phyloP scores from a whole-genome alignment of 2,797 vertebrate species.

The Enteromius viviparus region DNA sequence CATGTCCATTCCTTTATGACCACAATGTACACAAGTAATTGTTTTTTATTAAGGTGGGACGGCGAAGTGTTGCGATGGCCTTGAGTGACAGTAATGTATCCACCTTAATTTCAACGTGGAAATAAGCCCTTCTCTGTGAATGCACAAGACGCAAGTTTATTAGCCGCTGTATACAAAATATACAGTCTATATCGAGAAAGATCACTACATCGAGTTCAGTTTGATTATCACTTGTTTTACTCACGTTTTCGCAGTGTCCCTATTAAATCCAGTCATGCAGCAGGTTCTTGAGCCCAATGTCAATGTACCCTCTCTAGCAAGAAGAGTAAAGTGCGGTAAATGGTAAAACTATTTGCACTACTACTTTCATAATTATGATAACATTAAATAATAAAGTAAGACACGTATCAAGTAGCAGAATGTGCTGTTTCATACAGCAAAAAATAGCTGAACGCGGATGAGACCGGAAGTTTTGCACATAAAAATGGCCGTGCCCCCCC shows the following conservation, averaged over 20 bases:
- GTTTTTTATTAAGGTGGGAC: not conserved
- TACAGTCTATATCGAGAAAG: too few species aligned
- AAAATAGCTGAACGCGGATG: not conserved
- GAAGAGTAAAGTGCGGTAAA: not conserved
- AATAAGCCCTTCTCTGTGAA: too few species aligned
- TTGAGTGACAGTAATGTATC: not conserved
- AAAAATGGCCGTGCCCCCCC: not conserved
- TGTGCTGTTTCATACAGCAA: not conserved
- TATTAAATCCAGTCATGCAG: not conserved
- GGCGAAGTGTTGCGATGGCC: not conserved
- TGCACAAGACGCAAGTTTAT: too few species aligned
- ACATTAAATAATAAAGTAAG: not conserved
- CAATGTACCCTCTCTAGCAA: too few species aligned
- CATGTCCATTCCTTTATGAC: not conserved
- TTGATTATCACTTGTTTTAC: too few species aligned
- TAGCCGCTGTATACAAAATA: too few species aligned
- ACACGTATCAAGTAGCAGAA: not conserved
- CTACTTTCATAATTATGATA: too few species aligned
- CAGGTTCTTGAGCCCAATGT: too few species aligned
- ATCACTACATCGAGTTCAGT: too few species aligned
- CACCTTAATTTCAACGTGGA: too few species aligned
- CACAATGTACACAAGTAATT: not conserved
- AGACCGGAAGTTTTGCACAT: not conserved
- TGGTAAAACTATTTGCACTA: not conserved
- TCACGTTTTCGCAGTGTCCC: not conserved